phyloP scores from a whole-genome alignment of 2,888 invertebrate species.

The Mimachlamys varia region DNA sequence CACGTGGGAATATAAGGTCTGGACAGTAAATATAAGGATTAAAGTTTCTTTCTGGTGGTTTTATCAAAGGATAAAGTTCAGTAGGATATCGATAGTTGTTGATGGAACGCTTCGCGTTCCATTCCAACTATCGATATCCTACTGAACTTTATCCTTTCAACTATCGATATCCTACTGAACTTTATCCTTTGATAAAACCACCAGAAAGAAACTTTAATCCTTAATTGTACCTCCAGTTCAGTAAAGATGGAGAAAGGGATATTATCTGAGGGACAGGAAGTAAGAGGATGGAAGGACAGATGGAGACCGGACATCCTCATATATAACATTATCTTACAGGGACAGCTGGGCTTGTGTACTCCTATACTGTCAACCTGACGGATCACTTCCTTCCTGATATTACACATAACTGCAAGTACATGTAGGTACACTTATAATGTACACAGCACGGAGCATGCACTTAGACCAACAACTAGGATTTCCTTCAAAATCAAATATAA shows the following conservation, averaged over 20 bases:
- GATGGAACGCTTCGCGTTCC: too few relatives aligned
- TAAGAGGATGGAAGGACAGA: not conserved
- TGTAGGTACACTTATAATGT: not conserved
- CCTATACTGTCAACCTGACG: not conserved
- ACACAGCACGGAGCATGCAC: not conserved
- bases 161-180: too few relatives aligned
- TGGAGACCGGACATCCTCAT: not conserved
- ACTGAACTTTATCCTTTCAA: too few relatives aligned
- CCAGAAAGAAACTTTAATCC: not conserved
- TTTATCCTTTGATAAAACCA: not conserved
- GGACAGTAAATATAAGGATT: too few relatives aligned
- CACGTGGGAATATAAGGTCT: too few relatives aligned
- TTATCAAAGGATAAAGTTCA: too few relatives aligned
- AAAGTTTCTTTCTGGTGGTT: too few relatives aligned
- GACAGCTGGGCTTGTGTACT: not conserved
- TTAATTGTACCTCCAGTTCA: not conserved
- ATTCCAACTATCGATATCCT: too few relatives aligned
- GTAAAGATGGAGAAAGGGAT: not conserved
- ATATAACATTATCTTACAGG: not conserved
- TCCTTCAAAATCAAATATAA: too few relatives aligned
- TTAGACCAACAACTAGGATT: not conserved
- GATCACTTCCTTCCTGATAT: not conserved
- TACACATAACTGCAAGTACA: not conserved
- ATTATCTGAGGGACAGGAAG: not conserved
- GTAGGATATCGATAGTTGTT: too few relatives aligned